These are phyloP conservation scores for Marisa cornuarietis DNA, from an alignment of 1,140 invertebrate species.

Conservation along the genomic window DNA sequence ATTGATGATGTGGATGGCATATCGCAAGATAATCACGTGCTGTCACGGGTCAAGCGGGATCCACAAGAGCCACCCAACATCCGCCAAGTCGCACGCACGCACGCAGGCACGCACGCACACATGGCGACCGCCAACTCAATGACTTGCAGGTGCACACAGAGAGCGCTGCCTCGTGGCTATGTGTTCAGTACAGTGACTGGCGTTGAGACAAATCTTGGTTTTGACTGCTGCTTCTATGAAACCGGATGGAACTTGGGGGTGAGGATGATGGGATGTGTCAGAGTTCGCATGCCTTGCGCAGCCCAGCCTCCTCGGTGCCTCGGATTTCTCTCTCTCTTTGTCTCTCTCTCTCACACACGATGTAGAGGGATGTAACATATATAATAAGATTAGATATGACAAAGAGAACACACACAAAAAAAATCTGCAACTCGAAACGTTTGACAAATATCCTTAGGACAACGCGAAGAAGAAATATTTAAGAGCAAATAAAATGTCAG, in stretches of 20 bases:
- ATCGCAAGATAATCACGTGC: background rate
- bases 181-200: background rate
- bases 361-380: background rate
- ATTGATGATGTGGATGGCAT: too few species aligned
- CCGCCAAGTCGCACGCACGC: conserved; percentile 2
- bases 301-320: background rate
- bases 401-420: background rate
- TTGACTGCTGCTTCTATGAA: too few species aligned
- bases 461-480: too few species aligned
- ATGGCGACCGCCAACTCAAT: background rate
- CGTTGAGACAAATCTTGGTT: too few species aligned
- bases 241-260: too few species aligned
- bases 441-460: too few species aligned
- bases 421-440: too few species aligned
- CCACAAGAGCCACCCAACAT: background rate
- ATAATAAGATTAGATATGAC: background rate
- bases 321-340: background rate
- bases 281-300: too few species aligned
- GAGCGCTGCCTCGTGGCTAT: background rate
- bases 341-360: background rate
- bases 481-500: too few species aligned
- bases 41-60: background rate
- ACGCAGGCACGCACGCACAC: background rate
- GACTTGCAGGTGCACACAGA: background rate
- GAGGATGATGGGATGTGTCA: too few species aligned